These are phyloP conservation scores for Drosophila infuscata DNA, from an alignment of 2,888 invertebrate species.

Conservation along the genomic window DNA sequence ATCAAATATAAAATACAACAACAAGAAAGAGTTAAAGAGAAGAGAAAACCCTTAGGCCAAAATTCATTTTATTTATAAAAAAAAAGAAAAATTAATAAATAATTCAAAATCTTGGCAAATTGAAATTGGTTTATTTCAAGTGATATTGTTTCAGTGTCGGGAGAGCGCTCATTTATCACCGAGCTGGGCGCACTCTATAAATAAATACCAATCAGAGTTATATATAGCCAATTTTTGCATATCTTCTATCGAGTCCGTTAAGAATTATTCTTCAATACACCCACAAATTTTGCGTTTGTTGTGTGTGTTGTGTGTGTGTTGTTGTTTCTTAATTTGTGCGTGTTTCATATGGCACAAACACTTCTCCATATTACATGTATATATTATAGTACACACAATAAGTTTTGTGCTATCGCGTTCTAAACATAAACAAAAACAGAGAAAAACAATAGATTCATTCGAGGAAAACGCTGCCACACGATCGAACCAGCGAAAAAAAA, in stretches of 20 bases:
- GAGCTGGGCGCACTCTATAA: conserved; percentile 34
- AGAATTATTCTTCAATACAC: background rate
- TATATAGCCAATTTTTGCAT: conserved; percentile 21
- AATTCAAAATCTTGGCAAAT: conserved; percentile 36
- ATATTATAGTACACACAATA: conserved; percentile 19
- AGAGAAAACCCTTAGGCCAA: conserved; percentile 9
- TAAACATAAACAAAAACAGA: conserved; percentile 30
- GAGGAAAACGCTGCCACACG: conserved; percentile 49
- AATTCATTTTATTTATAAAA: conserved; percentile 33
- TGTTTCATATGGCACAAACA: conserved; percentile 43
- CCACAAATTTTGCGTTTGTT: conserved; percentile 9
- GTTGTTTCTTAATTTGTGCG: conserved; percentile 7
- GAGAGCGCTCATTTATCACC: conserved; percentile 40
- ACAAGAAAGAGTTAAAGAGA: conserved; percentile 31
- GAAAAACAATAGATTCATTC: conserved; percentile 23
- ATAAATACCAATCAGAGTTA: conserved; percentile 25
- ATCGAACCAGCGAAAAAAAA: conserved; percentile 60
- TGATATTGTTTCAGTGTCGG: conserved; percentile 51
- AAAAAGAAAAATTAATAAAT: conserved; percentile 23
- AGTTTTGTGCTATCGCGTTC: conserved; percentile 37
- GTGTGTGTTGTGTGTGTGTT: conserved; percentile 19
- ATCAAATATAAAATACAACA: conserved; percentile 10
- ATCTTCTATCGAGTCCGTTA: conserved; percentile 19
- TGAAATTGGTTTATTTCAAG: conserved; percentile 39
- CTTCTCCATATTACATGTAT: conserved; percentile 21